Conservation (phyloP, 92 coral and sea anemone genomes). For the Phenganax marumi region DNA sequence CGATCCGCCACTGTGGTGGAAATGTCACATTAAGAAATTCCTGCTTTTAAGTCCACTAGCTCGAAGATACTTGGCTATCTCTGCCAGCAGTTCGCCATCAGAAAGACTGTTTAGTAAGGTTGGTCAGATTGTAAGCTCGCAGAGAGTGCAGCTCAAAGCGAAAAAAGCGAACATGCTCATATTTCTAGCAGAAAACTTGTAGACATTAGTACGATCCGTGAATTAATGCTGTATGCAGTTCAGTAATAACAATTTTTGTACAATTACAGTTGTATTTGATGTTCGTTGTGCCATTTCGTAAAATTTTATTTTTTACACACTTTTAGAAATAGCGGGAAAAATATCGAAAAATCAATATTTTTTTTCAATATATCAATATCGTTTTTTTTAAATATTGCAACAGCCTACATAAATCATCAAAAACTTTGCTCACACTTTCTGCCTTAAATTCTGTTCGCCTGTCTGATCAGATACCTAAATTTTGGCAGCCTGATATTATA, state of each 20-base stretch:
- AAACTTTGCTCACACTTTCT: no score
- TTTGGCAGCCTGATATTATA: no score
- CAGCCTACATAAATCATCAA: no score
- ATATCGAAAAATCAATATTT: background rate
- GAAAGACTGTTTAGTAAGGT: slow-evolving; percentile 21
- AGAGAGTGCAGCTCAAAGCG: slow-evolving; percentile 2
- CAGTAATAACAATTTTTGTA: background rate
- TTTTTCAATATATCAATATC: background rate
- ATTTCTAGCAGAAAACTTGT: slow-evolving; percentile 3
- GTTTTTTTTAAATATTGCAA: no score
- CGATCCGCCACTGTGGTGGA: slow-evolving; percentile 21
- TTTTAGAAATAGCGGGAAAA: background rate
- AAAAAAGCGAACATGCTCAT: background rate
- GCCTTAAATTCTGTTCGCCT: no score
- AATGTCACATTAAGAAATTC: background rate
- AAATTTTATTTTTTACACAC: background rate
- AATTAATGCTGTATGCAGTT: background rate
- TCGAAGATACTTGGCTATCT: slow-evolving; percentile 7
- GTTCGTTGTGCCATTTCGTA: no score
- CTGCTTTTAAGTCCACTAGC: background rate
- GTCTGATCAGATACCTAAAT: no score
- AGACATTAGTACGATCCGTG: background rate
- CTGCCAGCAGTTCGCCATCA: slow-evolving; percentile 28
- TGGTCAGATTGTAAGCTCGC: slow-evolving; percentile 26
- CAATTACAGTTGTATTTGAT: background rate